These are phyloP conservation scores for Anas platyrhynchos DNA, from an alignment of 2,113 vertebrate genomes.

Conservation along the genomic window DNA sequence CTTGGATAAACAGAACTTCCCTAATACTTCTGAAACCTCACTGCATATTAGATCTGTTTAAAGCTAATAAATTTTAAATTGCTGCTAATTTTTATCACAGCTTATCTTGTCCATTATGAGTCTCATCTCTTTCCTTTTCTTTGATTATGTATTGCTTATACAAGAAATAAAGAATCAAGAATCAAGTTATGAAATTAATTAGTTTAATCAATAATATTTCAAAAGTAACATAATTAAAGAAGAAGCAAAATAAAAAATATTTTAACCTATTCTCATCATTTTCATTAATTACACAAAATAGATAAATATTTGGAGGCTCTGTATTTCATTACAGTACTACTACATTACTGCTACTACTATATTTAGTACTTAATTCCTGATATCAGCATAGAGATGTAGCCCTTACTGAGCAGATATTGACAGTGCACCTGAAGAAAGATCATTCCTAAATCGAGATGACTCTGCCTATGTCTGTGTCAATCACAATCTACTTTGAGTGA, in stretches of 20 bases:
- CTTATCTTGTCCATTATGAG: background rate
- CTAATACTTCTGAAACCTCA: background rate
- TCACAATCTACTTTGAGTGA: background rate
- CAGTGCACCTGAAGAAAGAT: background rate
- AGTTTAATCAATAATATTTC: background rate
- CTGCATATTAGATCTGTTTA: background rate
- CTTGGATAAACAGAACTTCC: background rate
- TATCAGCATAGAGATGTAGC: background rate
- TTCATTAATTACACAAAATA: background rate
- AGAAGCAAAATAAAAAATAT: background rate
- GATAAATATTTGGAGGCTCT: background rate
- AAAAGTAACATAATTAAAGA: background rate
- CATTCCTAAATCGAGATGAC: background rate
- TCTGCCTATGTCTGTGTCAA: background rate
- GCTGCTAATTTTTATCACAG: background rate
- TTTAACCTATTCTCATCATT: background rate
- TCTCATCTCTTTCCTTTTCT: background rate
- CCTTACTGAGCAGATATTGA: background rate
- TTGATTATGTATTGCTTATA: background rate
- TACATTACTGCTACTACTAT: background rate
- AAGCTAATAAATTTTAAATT: background rate
- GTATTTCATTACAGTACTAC: background rate
- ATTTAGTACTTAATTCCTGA: background rate
- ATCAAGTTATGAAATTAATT: background rate
- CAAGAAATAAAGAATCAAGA: background rate